phyloP scores from a whole-genome alignment of 2,888 invertebrate species.

The Eurytoma adleriae region DNA sequence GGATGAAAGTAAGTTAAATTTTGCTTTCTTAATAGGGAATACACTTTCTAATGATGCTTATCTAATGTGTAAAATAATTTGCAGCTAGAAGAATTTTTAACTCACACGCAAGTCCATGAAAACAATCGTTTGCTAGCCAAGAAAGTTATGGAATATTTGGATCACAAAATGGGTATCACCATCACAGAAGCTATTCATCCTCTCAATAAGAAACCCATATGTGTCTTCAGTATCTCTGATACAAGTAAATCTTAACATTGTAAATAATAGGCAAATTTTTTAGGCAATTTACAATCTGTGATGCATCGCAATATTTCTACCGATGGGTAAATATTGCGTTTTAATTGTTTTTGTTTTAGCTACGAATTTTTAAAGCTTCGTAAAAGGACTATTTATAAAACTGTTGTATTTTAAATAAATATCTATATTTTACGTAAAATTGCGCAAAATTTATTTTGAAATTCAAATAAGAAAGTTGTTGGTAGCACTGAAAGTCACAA shows the following conservation, averaged over 20 bases:
- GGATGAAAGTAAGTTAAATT: constrained; percentile 84
- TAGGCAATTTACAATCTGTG: constrained; percentile 39
- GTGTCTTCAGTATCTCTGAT: constrained; percentile 65
- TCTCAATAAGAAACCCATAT: constrained; percentile 76
- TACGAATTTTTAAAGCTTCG: no score
- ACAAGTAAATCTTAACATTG: constrained; percentile 19
- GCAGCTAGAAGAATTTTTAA: constrained; percentile 81
- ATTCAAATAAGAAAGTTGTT: no score
- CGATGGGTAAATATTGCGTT: no score
- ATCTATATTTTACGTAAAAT: no score
- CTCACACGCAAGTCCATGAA: constrained; percentile 84
- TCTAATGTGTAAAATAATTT: constrained; percentile 46
- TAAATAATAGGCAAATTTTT: constrained; percentile 21
- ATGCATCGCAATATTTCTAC: constrained; percentile 5
- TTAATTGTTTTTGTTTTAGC: no score
- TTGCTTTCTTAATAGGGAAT: background rate
- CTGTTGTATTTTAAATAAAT: no score
- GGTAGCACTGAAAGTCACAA: no score
- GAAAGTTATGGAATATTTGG: constrained; percentile 82
- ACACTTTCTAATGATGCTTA: no score
- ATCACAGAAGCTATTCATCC: constrained; percentile 78
- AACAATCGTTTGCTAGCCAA: constrained; percentile 83
- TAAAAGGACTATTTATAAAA: no score
- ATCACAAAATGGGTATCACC: constrained; percentile 80
- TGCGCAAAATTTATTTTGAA: no score